phyloP scores from a whole-genome alignment of 2,113 vertebrate genomes.

The Corythaeola cristata region DNA sequence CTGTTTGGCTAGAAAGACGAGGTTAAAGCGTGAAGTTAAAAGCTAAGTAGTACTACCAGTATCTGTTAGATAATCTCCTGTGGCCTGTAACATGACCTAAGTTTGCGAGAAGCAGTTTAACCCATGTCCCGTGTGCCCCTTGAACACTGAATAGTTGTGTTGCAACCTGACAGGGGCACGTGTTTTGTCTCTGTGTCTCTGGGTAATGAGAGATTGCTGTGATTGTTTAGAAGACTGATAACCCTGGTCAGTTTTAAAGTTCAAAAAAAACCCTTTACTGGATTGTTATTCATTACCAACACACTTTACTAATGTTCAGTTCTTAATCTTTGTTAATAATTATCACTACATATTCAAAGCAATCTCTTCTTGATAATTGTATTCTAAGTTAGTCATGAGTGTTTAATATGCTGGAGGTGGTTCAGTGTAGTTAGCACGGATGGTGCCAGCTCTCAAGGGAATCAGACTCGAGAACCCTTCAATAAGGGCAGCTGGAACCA shows the following conservation, averaged over 20 bases:
- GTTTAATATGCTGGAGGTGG: not conserved
- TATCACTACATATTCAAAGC: not conserved
- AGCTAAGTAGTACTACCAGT: not conserved
- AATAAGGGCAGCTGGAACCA: not conserved
- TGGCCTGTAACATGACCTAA: rapidly evolving
- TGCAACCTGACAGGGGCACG: rapidly evolving
- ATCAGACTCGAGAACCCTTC: rapidly evolving
- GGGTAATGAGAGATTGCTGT: not conserved
- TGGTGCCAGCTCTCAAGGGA: not conserved
- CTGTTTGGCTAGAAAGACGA: not conserved
- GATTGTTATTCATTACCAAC: not conserved
- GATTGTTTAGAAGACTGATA: not conserved
- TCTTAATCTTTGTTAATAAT: not conserved
- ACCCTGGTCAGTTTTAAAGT: not conserved
- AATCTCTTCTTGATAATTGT: not conserved
- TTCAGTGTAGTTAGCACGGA: not conserved
- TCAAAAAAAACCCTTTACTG: not conserved
- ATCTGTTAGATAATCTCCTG: not conserved
- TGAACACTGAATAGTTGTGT: not conserved
- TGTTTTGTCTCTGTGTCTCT: not conserved
- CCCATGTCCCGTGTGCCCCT: rapidly evolving
- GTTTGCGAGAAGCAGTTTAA: not conserved
- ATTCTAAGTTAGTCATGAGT: not conserved
- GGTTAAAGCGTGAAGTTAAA: not conserved
- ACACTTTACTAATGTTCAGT: not conserved